A percentile compares a stretch with the other conserved stretches of the same genome.
Evolutionary conservation across 2,797 vertebrate species (phyloP).

Genomic region (Myotis myotis): DNA sequence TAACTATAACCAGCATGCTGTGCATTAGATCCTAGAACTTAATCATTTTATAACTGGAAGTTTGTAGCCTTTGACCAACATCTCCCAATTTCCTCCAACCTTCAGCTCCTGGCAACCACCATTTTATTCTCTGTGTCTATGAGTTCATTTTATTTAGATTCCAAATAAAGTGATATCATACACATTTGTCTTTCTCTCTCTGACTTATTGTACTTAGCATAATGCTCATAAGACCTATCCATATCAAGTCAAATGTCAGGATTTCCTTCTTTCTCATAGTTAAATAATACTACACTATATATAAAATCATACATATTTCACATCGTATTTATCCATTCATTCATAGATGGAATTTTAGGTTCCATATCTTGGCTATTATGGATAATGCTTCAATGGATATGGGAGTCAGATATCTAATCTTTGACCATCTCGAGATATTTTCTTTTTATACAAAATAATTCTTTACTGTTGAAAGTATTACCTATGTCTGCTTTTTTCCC

Average conservation of each 20-base stretch:
- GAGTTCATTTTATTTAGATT: not conserved
- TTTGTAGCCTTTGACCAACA: not conserved
- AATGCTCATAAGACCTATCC: not conserved
- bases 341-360: not conserved
- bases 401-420: not conserved
- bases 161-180: not conserved
- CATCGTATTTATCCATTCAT: not conserved
- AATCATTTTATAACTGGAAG: not conserved
- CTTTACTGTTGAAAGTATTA: too few relatives aligned
- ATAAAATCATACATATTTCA: not conserved
- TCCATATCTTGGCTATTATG: not conserved
- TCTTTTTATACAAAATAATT: not conserved
- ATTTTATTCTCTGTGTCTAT: not conserved
- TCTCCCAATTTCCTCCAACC: not conserved
- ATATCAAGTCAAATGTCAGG: not conserved
- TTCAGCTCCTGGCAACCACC: not conserved
- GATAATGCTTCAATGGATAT: not conserved
- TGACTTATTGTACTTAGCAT: not conserved
- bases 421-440: not conserved
- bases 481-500: too few relatives aligned
- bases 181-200: not conserved
- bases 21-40: not conserved
- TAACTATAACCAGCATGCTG: not conserved
- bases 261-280: not conserved
- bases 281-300: not conserved